Base-by-base conservation (phyloP, 1,140 invertebrate species). In the Eupeodes corollae region DNA sequence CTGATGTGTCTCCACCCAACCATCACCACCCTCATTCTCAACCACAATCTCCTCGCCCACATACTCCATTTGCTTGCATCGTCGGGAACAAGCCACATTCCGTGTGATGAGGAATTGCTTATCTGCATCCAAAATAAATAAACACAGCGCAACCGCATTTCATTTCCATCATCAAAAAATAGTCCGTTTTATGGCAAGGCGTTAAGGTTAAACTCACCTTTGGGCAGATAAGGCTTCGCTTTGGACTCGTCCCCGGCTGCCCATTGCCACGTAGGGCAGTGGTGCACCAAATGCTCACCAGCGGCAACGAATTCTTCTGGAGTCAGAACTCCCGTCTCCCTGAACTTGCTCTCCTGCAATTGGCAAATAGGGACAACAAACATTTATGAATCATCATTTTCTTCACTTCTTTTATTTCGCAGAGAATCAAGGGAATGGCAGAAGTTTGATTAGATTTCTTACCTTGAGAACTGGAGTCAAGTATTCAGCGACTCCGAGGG, bases 241-340 rank as follows among this genome's bases (percentile, higher is more conserved):
- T 86, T 88, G 9, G 80, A 73, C 59, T 92, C 85, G 67, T 98
- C 92, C 1, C 91, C 92, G 18, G 80, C 76, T 3, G 89, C 83
- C 97, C 97, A 99, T 60, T 96, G 89, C 97, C 97, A 99, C 1
- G 96, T 98, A 1, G 97, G 96, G 70, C 95, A 99, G 69, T 98
- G 95, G 73, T 99, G 94, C 1, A 99, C 94, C 16, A 99, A 71
- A 69, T 99, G 95, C 70, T 99, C 97, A 5, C 97, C 97, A 46
- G 95, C 95, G 42, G 86, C 89, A 2, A 98, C 74, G 80, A 98
- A 99, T 72, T 98, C 86, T 62, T 90, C 86, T 1, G 88, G 87
- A n/a, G 96, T 99, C 10, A 99, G 70, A 1, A 99, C 93, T 35
- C 96, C 96, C 41, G 94, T 98, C 73, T 99, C 96, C 56, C 87